Base-by-base conservation (phyloP, 2,888 invertebrate genomes). In the Rhimphoctona megacephalus region DNA sequence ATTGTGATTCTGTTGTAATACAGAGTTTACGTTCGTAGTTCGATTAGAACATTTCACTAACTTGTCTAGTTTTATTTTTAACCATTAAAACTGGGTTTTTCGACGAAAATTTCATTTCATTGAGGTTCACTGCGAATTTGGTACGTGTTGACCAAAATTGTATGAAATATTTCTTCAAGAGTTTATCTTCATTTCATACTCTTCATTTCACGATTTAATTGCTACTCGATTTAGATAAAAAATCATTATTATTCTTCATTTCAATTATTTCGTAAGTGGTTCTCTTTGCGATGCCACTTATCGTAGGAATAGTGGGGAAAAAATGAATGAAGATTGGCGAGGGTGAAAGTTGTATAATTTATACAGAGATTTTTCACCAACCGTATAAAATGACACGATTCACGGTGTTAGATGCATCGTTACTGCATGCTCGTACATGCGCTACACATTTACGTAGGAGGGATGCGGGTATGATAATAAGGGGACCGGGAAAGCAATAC, bases 401-500 rank as follows among this genome's bases (percentile, higher is more conserved):
- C 61, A 30, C 17, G 17, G 61, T 30, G 30, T 61, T 30, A 30
- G 61, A 61, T 61, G 61, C 61, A 61, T 61, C 61, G 61, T 30
- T 61, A 61, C 61, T 61, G 61, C 61, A 61, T 17, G 30, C 30
- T 61, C 61, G 61, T 61, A 61, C 17, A 30, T 30, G 61, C 2
- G 61, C 14, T 30, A 30, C 73, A 49, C 76, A 69, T 82, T 70
- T 22, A 83, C 79, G 85, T 86, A 70, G 83, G 88, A 84, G 85
- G 83, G 87, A 77, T 77, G 57, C 74, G 85, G 86, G 85, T 82
- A 72, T 64, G 87, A 85, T 88, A 80, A 87, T 88, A 72, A 87
- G 83, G 82, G 76, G 76, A 87, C 81, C 81, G 82, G 85, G 84
- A 79, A 87, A 87, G 79, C 83, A 49, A 52, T 33, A 67, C 85